phyloP scores from a whole-genome alignment of 2,888 invertebrate species.

The Rotaria macrura region DNA sequence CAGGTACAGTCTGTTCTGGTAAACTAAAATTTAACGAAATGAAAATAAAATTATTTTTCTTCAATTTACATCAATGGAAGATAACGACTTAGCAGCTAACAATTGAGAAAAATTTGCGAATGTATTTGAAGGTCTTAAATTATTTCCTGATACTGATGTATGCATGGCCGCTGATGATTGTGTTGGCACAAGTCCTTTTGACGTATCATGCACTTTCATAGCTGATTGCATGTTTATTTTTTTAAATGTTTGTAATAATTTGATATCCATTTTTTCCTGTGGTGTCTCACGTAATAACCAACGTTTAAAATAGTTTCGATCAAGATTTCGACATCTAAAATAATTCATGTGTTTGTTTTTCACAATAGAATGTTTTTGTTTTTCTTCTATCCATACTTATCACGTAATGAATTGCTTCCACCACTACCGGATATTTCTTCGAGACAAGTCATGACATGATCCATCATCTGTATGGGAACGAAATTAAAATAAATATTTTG shows the following conservation, averaged over 20 bases:
- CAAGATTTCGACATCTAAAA: constrained; percentile 24
- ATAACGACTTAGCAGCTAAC: constrained; percentile 14
- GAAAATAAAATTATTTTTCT: neutral
- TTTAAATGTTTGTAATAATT: constrained; percentile 32
- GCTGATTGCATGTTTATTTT: constrained; percentile 27
- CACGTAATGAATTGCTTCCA: constrained; percentile 32
- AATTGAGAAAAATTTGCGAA: neutral
- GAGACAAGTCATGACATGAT: constrained; percentile 33
- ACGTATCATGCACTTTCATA: constrained; percentile 30
- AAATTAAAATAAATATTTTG: neutral
- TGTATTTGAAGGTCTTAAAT: neutral
- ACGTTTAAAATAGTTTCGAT: constrained; percentile 30
- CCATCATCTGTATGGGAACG: neutral
- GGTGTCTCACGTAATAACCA: constrained; percentile 32
- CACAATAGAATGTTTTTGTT: neutral
- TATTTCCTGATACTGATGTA: neutral
- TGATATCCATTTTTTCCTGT: constrained; percentile 28
- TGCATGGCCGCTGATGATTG: constrained; percentile 22
- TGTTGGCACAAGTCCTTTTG: constrained; percentile 26
- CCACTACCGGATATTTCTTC: constrained; percentile 31
- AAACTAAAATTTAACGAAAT: neutral
- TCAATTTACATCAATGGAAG: neutral
- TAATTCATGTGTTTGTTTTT: neutral
- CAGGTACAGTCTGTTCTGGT: constrained; percentile 23
- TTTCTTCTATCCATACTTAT: constrained; percentile 17